Evolutionary conservation across 2,113 vertebrate genomes (phyloP), one percentile per base, ranked within the genome.

Genomic region (Herpetotheres cachinnans): DNA sequence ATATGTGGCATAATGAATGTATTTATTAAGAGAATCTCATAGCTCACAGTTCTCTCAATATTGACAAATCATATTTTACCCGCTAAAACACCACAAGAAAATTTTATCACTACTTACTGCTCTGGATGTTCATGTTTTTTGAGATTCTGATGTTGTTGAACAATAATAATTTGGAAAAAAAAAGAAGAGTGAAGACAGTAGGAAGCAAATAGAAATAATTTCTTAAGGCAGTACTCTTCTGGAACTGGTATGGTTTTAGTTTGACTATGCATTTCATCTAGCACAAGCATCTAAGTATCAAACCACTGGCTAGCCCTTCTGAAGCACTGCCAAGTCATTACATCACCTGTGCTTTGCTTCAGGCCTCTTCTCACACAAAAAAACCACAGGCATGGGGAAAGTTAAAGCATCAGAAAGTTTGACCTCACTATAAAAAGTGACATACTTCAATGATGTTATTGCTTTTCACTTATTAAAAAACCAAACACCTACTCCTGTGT

Each of bases 1-100:
- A 83, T 82, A 76, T 73, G 18, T 76, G 25, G 10, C 44, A 63
- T 21, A 73, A 49, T 88, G n/a, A 15, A 90, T 86, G 47, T 16
- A 22, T 82, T 59, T 85, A 76, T 95, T 95, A 95, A 95, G 92
- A 97, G 80, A 42, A 93, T 42, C 5, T 46, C 10, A 21, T 92
- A 76, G 36, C 36, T 89, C 32, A 78, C 22, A 63, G 5, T n/a
- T 94, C 83, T 96, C 34, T 54, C 59, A 88, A 27, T 65, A 46
- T 11, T 93, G 5, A 69, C 32, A 44, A 62, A 36, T 76, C 46
- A 22, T 71, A 46, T n/a, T 47, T 89, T 50, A 84, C 10, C 32
- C 67, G 27, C 69, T 82, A 47, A 56, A 93, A 44, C 24, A 80
- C 27, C 89, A 55, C 32, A 54, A 93, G 29, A 91, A 88, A 24